Base-by-base conservation (phyloP, 2,113 vertebrate species). In the Lutjanus erythropterus region DNA sequence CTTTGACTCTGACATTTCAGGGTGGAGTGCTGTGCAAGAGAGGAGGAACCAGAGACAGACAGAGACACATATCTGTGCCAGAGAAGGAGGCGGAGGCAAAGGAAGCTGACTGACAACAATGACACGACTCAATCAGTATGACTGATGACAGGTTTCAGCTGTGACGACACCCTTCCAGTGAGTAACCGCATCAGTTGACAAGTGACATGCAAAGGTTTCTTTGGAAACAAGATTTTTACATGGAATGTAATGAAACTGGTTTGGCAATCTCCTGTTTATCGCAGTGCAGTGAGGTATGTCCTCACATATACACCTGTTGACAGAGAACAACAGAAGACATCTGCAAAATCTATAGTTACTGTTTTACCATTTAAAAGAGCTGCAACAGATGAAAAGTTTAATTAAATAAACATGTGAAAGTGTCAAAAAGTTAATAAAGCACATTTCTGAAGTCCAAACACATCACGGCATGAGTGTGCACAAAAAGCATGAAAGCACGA, bases 161-260 rank as follows among this genome's bases (percentile, higher is more conserved):
- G 53, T 37, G 59, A 67, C 71, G 75, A 82, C 84, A 72, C n/a
- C 4, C 41, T 64, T 78, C 27, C 35, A 29, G 46, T 31, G 44
- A 69, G 52, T 71, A 66, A 39, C 6, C 4, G 58, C 21, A 33
- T 59, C 11, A 9, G 44, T 21, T 42, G 35, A 71, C 60, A 85
- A 62, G 23, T 66, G 50, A 66, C 25, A 50, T 52, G 41, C 19
- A 46, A 25, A 31, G 10, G 64, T 83, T 76, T 89, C 56, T 81
- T 80, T 70, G 9, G 41, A 76, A 89, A 85, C 88, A 49, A 47
- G 35, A 85, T 49, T 76, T 85, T 77, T 72, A 75, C 46, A 39
- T 77, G 86, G 88, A 93, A 93, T 92, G 90, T 86, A 37, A 82
- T 1, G 53, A 16, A 89, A 90, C 93, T 70, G 88, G 94, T 94